These are phyloP conservation scores for Erebia epiphron DNA, from an alignment of 2,888 invertebrate species.

Conservation along the genomic window DNA sequence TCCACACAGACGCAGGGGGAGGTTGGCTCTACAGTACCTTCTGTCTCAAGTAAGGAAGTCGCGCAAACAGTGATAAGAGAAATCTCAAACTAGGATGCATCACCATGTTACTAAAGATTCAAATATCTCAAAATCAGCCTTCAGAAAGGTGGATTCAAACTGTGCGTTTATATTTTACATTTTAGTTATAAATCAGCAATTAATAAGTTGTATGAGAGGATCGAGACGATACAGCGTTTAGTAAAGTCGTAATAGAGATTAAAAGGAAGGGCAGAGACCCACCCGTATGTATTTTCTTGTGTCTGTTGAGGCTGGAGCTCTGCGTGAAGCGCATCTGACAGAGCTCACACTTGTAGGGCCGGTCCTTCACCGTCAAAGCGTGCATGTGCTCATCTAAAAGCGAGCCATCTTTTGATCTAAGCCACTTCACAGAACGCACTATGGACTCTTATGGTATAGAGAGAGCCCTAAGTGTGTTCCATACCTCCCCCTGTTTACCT, in stretches of 20 bases:
- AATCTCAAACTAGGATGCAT: neutral
- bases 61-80: neutral
- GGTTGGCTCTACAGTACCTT: conserved; percentile 54
- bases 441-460: conserved; percentile 46
- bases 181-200: conserved; percentile 1
- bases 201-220: conserved; percentile 3
- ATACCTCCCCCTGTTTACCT: conserved; percentile 81
- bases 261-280: conserved; percentile 57
- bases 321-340: conserved; percentile 88
- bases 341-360: conserved; percentile 86
- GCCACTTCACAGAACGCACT: conserved; percentile 57
- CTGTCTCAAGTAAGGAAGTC: conserved; percentile 8
- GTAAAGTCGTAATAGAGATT: conserved; percentile 44
- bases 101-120: neutral
- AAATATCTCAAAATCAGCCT: neutral
- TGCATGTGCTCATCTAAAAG: conserved; percentile 82
- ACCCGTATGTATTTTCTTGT: conserved; percentile 87
- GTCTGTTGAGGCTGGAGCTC: conserved; percentile 88
- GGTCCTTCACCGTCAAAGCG: conserved; percentile 81
- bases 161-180: neutral
- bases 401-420: conserved; percentile 56
- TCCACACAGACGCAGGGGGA: conserved; percentile 80
- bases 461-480: conserved; percentile 61
- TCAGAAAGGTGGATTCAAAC: neutral
- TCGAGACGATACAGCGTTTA: conserved; percentile 1